Evolutionary conservation across 2,888 invertebrate genomes (phyloP), one percentile per base, ranked within the genome.

Genomic region (Nomada fucata): DNA sequence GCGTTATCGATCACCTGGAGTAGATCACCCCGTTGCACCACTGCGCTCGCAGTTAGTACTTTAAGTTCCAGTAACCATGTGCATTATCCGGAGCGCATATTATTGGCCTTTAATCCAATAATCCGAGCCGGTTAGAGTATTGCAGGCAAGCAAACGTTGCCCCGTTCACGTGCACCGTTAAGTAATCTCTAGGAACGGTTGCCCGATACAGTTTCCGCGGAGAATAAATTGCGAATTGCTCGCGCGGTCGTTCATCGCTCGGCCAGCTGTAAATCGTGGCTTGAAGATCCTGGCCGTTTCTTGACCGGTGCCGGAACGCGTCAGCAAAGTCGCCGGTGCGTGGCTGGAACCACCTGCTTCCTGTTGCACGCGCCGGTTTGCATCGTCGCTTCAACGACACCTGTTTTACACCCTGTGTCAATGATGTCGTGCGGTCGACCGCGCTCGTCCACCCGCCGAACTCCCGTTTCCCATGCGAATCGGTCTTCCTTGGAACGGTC

Each of bases 341-440:
- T 92, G 89, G 90, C 92, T 90, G 92, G 91, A 92, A 92, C 92
- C 92, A 92, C 90, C 91, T 91, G 92, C 88, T 92, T 92, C 92
- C 92, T 91, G 90, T 89, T 83, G 29, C 86, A 76, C 65, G 79
- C 82, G 79, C 72, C 82, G 23, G 87, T 87, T 87, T 88, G 71
- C 77, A 70, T 20, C 80, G 85, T 50, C 69, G 72, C 52, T 80
- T 61, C 73, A 70, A 83, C 70, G 75, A 67, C 76, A 87, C 86
- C 87, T 83, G 78, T 78, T 74, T 67, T 74, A 70, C 70, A 60
- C 82, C 82, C 81, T 63, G 29, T 20, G 50, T 18, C n/a, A 47
- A 52, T 47, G 55, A 68, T 18, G 70, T 70, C 20, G 44, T 0
- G 20, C 57, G 57, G 23, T 42, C 20, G 53, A 20, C n/a, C 60